A percentile compares a stretch with the other conserved stretches of the same genome.
Evolutionary conservation across 2,797 vertebrate species (phyloP).

Genomic region (Phalloptychus januarius): DNA sequence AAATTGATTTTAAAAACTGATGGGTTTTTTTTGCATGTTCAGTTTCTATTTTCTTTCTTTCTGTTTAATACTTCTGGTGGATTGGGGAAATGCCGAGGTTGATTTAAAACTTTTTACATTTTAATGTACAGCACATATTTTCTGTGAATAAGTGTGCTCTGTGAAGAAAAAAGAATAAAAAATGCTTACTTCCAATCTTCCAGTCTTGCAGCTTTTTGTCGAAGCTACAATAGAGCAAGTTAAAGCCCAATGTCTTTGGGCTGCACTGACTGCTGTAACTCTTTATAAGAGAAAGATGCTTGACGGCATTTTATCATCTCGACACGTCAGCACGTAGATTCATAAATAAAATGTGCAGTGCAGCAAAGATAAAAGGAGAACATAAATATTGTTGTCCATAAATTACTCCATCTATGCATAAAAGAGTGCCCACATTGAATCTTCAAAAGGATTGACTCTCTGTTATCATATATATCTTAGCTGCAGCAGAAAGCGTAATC

Average conservation of each 20-base stretch:
- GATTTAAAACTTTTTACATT: not conserved
- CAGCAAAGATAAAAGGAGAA: constrained; percentile 61
- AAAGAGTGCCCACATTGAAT: constrained; percentile 81
- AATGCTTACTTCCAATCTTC: not conserved
- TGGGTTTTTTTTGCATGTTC: not conserved
- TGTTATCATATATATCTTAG: constrained; percentile 93
- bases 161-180: not conserved
- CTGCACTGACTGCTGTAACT: not conserved
- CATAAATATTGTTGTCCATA: constrained; percentile 65
- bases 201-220: not conserved
- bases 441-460: constrained; percentile 87
- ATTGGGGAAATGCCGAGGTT: not conserved
- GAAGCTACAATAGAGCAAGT: not conserved
- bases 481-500: constrained; percentile 83
- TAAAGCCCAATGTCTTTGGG: not conserved
- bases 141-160: not conserved
- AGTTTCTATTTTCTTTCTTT: not conserved
- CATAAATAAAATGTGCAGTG: constrained; percentile 76
- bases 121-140: not conserved
- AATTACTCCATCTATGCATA: constrained; percentile 37
- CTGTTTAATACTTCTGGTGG: not conserved
- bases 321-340: constrained; percentile 15
- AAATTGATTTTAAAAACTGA: not conserved
- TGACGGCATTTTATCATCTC: constrained; percentile 12
- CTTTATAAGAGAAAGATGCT: constrained; percentile 11